phyloP scores from a whole-genome alignment of 2,113 vertebrate species.

The Salvelinus alpinus region DNA sequence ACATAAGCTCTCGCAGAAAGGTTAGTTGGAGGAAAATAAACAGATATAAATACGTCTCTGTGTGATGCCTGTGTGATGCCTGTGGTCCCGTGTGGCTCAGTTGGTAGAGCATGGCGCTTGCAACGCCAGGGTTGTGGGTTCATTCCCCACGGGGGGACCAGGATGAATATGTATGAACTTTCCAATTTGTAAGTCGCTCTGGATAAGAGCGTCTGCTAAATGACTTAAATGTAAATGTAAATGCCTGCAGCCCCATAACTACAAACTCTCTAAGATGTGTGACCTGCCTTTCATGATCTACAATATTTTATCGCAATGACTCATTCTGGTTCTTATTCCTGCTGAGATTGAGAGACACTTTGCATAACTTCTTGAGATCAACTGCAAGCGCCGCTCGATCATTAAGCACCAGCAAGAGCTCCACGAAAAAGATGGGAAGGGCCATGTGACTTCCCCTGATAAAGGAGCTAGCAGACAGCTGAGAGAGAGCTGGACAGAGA shows the following conservation, averaged over 20 bases:
- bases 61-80: too few relatives aligned
- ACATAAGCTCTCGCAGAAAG: constrained; percentile 11
- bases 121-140: too few relatives aligned
- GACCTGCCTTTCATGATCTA: background rate
- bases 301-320: background rate
- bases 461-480: background rate
- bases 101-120: too few relatives aligned
- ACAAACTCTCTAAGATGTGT: background rate
- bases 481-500: background rate
- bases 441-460: background rate
- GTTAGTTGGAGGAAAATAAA: background rate
- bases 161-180: too few relatives aligned
- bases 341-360: background rate
- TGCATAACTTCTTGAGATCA: too few relatives aligned
- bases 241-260: background rate
- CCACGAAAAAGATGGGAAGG: background rate
- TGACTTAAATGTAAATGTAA: too few relatives aligned
- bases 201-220: too few relatives aligned
- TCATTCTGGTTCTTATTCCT: background rate
- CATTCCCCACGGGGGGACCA: too few relatives aligned
- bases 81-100: too few relatives aligned
- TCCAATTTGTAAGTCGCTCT: too few relatives aligned
- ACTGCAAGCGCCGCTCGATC: too few relatives aligned
- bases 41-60: background rate
- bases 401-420: too few relatives aligned